Evolutionary conservation across 30 jellyfish, hydroid and myxozoan genomes (phyloP).

Genomic region (Sanderia malayensis): DNA sequence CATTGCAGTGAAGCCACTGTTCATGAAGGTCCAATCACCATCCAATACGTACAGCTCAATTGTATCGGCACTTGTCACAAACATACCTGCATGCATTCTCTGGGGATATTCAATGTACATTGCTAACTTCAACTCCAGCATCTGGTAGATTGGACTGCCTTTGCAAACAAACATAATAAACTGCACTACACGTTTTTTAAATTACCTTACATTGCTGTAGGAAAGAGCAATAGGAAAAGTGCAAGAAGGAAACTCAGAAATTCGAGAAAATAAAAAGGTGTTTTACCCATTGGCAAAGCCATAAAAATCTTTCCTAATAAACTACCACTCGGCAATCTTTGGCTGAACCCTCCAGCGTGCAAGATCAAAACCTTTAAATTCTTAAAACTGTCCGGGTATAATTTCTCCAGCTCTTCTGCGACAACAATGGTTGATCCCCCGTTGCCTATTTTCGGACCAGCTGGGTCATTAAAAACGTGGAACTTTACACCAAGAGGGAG

Average conservation of each 20-base stretch:
- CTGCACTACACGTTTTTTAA: too few species aligned
- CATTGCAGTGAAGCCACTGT: conserved; percentile 82
- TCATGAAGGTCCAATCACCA: conserved; percentile 80
- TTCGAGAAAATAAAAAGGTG: not conserved
- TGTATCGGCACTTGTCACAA: conserved; percentile 89
- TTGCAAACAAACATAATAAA: too few species aligned
- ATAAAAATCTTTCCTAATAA: conserved; percentile 83
- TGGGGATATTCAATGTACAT: conserved; percentile 88
- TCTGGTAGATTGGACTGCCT: conserved; percentile 91
- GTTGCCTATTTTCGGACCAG: conserved; percentile 87
- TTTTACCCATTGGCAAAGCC: conserved; percentile 82
- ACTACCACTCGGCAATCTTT: conserved; percentile 91
- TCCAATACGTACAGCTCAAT: conserved; percentile 76
- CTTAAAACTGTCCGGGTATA: conserved; percentile 50
- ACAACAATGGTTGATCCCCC: conserved; percentile 91
- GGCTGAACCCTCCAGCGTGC: conserved; percentile 95
- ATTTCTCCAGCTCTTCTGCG: conserved; percentile 67
- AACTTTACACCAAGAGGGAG: conserved; percentile 72
- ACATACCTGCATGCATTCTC: conserved; percentile 89
- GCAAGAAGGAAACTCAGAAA: not conserved
- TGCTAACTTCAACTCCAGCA: conserved; percentile 82
- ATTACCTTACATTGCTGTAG: not conserved
- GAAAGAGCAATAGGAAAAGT: not conserved
- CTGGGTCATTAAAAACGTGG: conserved; percentile 75
- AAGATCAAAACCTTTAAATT: conserved; percentile 57